Evolutionary conservation across 2,888 invertebrate species (phyloP), one percentile per base, ranked within the genome.

Genomic region (Tipula lateralis): DNA sequence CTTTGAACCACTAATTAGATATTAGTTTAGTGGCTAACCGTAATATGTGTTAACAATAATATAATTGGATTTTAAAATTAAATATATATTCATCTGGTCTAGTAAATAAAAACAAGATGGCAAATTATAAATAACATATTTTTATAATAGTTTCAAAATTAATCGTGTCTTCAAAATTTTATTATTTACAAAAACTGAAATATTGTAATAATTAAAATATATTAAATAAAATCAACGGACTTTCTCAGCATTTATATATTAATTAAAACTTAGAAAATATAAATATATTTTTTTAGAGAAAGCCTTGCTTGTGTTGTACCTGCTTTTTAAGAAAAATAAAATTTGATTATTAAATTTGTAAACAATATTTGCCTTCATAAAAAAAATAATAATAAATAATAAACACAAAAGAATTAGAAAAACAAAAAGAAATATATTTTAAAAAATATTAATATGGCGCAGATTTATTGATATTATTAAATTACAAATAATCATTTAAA

Each of bases 231-330:
- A 66, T 24, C 66, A 66, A 66, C 3, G 24, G 66, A 24, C 66
- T 66, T 66, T 66, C 66, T 66, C 66, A 66, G 24, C 66, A 66
- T 66, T 66, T 66, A 66, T 24, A 66, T 66, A 66, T 66, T 66
- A 66, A 66, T 66, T 66, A 66, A 24, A 66, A 24, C 66, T 24
- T 66, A 66, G 66, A 66, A 66, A 66, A 24, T 66, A 66, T 12
- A 24, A 24, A 24, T 30, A 84, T 82, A 82, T 30, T 16, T 30
- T 82, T 82, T 30, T 82, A 30, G 82, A 32, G 32, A 82, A 81
- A 29, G 32, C 32, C 32, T 30, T 82, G 82, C 82, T 82, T 82
- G 32, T 82, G 82, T 82, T 82, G 82, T 82, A 82, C 82, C 82
- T 82, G 82, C 82, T 82, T 82, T 30, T 30, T 30, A 82, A 30